Conservation (phyloP, 2,888 invertebrate species). For the Pristionchus maxplancki region DNA sequence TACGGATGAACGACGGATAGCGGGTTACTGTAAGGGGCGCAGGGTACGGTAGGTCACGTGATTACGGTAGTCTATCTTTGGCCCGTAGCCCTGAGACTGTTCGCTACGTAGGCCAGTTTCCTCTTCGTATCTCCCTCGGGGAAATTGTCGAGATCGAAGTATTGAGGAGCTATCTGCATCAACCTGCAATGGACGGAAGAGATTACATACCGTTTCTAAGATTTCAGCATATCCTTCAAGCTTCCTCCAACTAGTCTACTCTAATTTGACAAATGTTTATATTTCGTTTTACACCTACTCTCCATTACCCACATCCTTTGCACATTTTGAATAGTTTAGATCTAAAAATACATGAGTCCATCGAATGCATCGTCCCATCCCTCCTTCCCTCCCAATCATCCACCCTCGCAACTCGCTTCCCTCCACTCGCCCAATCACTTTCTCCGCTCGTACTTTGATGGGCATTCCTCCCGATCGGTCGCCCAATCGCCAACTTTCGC, state of each 20-base stretch:
- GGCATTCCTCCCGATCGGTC: constrained; percentile 35
- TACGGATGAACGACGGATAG: background rate
- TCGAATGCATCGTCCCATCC: too few relatives aligned
- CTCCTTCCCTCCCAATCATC: background rate
- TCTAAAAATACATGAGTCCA: too few relatives aligned
- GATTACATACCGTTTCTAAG: background rate
- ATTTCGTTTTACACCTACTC: too few relatives aligned
- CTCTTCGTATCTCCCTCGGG: constrained; percentile 97
- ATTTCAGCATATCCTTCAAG: too few relatives aligned
- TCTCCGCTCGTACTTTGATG: constrained; percentile 1
- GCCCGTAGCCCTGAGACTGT: background rate
- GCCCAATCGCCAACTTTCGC: background rate
- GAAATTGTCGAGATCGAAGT: constrained; percentile 98
- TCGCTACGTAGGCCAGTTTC: constrained; percentile 88
- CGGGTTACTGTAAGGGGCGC: background rate
- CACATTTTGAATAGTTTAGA: too few relatives aligned
- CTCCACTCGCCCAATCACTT: background rate
- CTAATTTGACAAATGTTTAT: too few relatives aligned
- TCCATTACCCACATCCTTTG: too few relatives aligned
- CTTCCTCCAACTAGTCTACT: too few relatives aligned
- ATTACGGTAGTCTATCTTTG: constrained; percentile 4
- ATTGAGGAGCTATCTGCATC: constrained; percentile 94
- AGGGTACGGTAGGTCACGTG: background rate
- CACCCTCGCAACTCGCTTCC: background rate
- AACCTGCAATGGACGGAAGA: constrained; percentile 82